Conservation (phyloP, 2,113 vertebrate species). For the Daboia siamensis region DNA sequence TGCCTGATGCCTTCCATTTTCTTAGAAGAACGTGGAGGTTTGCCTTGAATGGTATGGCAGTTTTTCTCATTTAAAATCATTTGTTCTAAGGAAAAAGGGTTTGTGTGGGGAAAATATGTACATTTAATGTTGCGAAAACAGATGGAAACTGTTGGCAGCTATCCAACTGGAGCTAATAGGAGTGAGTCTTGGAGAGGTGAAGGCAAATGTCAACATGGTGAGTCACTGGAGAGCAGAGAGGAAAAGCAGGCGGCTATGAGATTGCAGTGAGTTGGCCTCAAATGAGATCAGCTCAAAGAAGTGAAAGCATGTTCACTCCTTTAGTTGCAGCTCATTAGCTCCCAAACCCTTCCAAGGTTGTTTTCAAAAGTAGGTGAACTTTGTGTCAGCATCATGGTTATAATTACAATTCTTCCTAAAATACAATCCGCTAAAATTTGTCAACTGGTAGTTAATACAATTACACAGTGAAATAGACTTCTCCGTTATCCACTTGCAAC, state of each 20-base stretch:
- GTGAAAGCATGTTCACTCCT: slow-evolving; percentile 60
- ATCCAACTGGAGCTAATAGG: slow-evolving; percentile 40
- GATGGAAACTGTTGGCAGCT: slow-evolving; percentile 31
- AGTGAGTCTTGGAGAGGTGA: slow-evolving; percentile 45
- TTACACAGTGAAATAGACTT: slow-evolving; percentile 29
- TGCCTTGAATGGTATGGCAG: not conserved
- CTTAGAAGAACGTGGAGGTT: not conserved
- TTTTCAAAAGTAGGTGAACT: slow-evolving; percentile 53
- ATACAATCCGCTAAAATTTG: slow-evolving; percentile 32
- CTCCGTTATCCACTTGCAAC: slow-evolving; percentile 22
- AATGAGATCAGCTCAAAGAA: slow-evolving; percentile 37
- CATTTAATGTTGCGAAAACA: slow-evolving; percentile 25
- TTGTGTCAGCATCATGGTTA: slow-evolving; percentile 52
- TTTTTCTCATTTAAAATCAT: slow-evolving; percentile 23
- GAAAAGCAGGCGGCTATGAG: slow-evolving; percentile 13
- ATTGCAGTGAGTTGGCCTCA: not conserved
- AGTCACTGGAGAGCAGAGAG: slow-evolving; percentile 41
- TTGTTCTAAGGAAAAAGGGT: slow-evolving; percentile 18
- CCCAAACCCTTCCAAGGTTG: slow-evolving; percentile 57
- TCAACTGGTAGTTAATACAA: slow-evolving; percentile 42
- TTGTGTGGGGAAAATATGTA: not conserved
- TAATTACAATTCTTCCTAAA: slow-evolving; percentile 50
- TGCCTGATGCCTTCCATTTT: not conserved
- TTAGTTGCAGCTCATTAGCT: slow-evolving; percentile 59
- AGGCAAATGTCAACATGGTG: slow-evolving; percentile 27